phyloP scores from a whole-genome alignment of 1,140 invertebrate species.

The Drosophila kurseongensis region DNA sequence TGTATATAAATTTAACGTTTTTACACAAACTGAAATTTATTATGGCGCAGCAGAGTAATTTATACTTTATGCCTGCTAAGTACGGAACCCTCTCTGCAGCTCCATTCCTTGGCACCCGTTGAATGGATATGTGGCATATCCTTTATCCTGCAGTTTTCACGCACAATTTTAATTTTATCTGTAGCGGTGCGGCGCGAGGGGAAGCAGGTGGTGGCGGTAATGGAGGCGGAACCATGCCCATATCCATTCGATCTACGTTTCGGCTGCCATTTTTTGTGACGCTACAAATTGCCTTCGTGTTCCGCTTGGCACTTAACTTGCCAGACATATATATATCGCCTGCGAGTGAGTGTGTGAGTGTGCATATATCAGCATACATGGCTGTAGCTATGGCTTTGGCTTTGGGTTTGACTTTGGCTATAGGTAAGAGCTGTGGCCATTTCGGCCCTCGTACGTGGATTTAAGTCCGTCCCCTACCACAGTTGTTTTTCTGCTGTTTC shows the following conservation, averaged over 20 bases:
- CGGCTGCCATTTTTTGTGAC: slow-evolving; percentile 35
- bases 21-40: slow-evolving; percentile 83
- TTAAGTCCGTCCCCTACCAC: slow-evolving; percentile 20
- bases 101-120: slow-evolving; percentile 11
- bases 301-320: slow-evolving; percentile 68
- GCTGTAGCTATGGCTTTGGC: slow-evolving; percentile 28
- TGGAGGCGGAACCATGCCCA: slow-evolving; percentile 3
- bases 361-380: slow-evolving; percentile 28
- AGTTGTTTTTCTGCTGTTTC: neutral
- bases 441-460: slow-evolving; percentile 53
- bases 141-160: slow-evolving; percentile 52
- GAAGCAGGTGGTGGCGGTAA: neutral
- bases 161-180: slow-evolving; percentile 73
- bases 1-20: slow-evolving; percentile 82
- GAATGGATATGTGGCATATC: slow-evolving; percentile 35
- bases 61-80: slow-evolving; percentile 83
- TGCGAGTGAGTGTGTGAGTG: neutral
- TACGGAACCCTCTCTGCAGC: slow-evolving; percentile 25
- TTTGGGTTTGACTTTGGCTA: slow-evolving; percentile 28
- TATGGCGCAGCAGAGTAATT: slow-evolving; percentile 79
- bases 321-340: slow-evolving; percentile 18
- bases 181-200: neutral
- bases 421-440: slow-evolving; percentile 58
- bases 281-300: slow-evolving; percentile 73
- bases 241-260: slow-evolving; percentile 34